Percentiles rank a stretch among this genome's conserved stretches.
These are phyloP conservation scores for Brassicogethes aeneus DNA, from an alignment of 2,888 invertebrate species.

Conservation along the genomic window DNA sequence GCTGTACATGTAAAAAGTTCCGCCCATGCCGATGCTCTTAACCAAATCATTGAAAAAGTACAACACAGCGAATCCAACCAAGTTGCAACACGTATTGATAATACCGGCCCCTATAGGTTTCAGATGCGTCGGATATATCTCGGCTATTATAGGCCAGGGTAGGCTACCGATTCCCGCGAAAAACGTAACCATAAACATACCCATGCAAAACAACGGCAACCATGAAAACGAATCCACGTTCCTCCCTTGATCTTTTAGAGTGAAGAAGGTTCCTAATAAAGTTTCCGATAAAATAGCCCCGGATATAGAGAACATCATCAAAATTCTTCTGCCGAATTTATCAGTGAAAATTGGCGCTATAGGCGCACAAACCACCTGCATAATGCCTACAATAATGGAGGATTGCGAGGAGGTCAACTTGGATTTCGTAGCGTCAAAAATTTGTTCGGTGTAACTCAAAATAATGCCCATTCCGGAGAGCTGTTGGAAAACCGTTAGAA, in stretches of 20 bases:
- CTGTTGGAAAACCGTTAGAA: too few species aligned
- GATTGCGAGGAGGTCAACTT: slow-evolving; percentile 50
- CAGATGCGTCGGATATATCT: slow-evolving; percentile 69
- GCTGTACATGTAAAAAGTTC: slow-evolving; percentile 65
- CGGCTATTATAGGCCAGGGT: slow-evolving; percentile 53
- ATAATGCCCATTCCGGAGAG: slow-evolving; percentile 20
- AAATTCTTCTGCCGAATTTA: slow-evolving; percentile 58
- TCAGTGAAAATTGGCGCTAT: slow-evolving; percentile 71
- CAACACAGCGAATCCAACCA: slow-evolving; percentile 63
- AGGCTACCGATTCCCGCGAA: slow-evolving; percentile 62
- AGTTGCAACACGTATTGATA: slow-evolving; percentile 68
- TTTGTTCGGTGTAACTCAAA: slow-evolving; percentile 33
- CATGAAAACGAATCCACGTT: slow-evolving; percentile 17
- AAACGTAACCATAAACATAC: slow-evolving; percentile 63
- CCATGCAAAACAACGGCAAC: slow-evolving; percentile 37
- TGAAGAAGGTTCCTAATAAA: slow-evolving; percentile 52
- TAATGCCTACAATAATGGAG: slow-evolving; percentile 64
- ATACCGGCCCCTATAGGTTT: slow-evolving; percentile 64
- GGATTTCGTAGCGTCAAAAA: slow-evolving; percentile 57
- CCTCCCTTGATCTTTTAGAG: slow-evolving; percentile 40
- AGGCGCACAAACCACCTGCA: slow-evolving; percentile 62
- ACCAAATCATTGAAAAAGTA: slow-evolving; percentile 58
- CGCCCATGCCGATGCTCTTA: slow-evolving; percentile 49
- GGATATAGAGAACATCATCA: slow-evolving; percentile 59
- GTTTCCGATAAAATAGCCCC: slow-evolving; percentile 57